Conservation (phyloP, 2,113 vertebrate species). For the Strigops habroptila region DNA sequence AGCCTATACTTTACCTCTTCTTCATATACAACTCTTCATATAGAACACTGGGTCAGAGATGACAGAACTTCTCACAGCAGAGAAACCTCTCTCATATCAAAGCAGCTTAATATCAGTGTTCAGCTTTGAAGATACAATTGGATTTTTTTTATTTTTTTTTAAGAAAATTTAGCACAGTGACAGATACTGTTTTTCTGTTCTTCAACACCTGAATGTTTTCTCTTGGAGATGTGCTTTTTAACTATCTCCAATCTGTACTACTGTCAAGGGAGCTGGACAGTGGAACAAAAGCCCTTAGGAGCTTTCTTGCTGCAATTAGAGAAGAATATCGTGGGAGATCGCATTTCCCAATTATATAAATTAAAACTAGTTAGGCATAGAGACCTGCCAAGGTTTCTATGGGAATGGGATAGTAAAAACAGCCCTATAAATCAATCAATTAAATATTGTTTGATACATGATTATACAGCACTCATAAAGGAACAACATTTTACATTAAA, state of each 20-base stretch:
- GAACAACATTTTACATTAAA: background rate
- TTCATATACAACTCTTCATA: background rate
- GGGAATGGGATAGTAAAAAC: background rate
- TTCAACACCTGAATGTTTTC: background rate
- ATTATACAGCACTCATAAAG: background rate
- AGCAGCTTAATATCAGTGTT: background rate
- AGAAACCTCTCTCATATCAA: background rate
- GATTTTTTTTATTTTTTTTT: background rate
- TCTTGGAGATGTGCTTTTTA: background rate
- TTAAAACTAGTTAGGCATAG: background rate
- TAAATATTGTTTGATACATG: background rate
- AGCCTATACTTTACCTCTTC: background rate
- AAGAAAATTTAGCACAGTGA: background rate
- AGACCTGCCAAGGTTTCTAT: background rate
- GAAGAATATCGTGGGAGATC: background rate
- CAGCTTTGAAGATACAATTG: background rate
- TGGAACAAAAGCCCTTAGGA: background rate
- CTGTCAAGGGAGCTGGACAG: conserved; percentile 8
- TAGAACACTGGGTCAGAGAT: background rate
- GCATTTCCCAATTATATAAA: conserved; percentile 48
- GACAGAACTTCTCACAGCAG: background rate
- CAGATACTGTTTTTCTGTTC: background rate
- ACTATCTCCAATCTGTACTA: background rate
- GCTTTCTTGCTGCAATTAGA: conserved; percentile 20
- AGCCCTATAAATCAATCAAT: background rate